Evolutionary conservation across 2,888 invertebrate genomes (phyloP), one percentile per base, ranked within the genome.

Genomic region (Latrodectus elegans): DNA sequence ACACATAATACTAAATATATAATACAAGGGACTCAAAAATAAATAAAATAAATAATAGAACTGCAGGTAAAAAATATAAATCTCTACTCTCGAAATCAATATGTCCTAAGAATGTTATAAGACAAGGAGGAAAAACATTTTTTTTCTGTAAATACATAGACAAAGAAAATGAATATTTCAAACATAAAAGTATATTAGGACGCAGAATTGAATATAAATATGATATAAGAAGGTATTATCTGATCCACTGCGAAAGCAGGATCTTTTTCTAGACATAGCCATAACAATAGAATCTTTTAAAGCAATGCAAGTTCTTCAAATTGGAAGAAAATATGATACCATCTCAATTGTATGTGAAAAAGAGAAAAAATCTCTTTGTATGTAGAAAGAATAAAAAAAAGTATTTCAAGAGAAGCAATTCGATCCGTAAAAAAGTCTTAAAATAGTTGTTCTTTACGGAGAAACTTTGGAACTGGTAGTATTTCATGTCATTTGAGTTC

Each of bases 321-420:
- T 60, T 75, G 17, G 81, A 73, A 22, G 51, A 67, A 82, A 82
- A 82, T 68, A n/a, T 82, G 82, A 82, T 82, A 70, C 70, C 55
- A 75, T 82, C 82, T 75, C 75, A 75, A 75, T 75, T 68, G 72
- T 55, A 81, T 49, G 15, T 65, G 81, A 82, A 55, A 38, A 70
- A 22, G 67, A 22, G 73, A 75, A 72, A 64, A 70, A 71, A 64
- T 15, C 12, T 49, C 55, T 68, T 74, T 14, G 17, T 60, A 65
- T 51, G 52, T 55, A 51, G 55, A 60, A 60, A 10, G 60, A n/a
- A 60, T 60, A 60, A 60, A 60, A n/a, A 60, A n/a, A 22, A 22
- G 14, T 15, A 12, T 60, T 60, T 60, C 60, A 60, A 60, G n/a
- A 60, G 26, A 53, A 68, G 82, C 38, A 64, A 82, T 68, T 82